Conservation (phyloP, 1,140 invertebrate species). For the Delia radicum region DNA sequence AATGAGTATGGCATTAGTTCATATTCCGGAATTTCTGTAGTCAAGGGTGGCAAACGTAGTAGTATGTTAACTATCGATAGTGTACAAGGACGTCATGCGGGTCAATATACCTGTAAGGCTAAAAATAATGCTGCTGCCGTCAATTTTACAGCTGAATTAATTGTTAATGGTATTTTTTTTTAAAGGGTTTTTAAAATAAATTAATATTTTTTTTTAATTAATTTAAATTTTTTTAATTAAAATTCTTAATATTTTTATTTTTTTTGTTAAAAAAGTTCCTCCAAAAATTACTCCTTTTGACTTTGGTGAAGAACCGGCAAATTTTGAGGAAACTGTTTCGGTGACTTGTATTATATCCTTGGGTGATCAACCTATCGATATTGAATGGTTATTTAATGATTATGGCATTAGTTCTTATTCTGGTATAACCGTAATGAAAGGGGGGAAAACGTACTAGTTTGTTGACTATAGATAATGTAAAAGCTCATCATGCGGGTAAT, state of each 20-base stretch:
- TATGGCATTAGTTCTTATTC: conserved; percentile 64
- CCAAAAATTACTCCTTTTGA: conserved; percentile 77
- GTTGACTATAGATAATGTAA: conserved; percentile 74
- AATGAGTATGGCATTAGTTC: conserved; percentile 59
- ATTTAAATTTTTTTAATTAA: conserved; percentile 28
- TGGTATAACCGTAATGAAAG: conserved; percentile 71
- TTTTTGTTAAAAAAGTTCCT: conserved; percentile 60
- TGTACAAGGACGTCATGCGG: conserved; percentile 72
- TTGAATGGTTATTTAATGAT: conserved; percentile 77
- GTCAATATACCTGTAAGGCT: conserved; percentile 79
- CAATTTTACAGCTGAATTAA: conserved; percentile 66
- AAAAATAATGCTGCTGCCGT: conserved; percentile 68
- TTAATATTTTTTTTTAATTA: conserved; percentile 29
- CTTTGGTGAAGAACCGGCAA: conserved; percentile 75
- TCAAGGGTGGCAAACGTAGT: conserved; percentile 68
- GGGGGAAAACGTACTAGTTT: conserved; percentile 75
- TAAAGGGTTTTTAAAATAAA: background rate
- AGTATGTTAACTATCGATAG: conserved; percentile 75
- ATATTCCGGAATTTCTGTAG: conserved; percentile 58
- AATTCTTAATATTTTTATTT: conserved; percentile 1
- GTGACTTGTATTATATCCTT: conserved; percentile 75
- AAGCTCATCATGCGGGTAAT: conserved; percentile 72
- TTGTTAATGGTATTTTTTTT: conserved; percentile 65
- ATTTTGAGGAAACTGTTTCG: conserved; percentile 76
- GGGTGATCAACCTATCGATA: conserved; percentile 74